phyloP scores from a whole-genome alignment of 1,140 invertebrate species.

The Zaprionus ghesquierei region DNA sequence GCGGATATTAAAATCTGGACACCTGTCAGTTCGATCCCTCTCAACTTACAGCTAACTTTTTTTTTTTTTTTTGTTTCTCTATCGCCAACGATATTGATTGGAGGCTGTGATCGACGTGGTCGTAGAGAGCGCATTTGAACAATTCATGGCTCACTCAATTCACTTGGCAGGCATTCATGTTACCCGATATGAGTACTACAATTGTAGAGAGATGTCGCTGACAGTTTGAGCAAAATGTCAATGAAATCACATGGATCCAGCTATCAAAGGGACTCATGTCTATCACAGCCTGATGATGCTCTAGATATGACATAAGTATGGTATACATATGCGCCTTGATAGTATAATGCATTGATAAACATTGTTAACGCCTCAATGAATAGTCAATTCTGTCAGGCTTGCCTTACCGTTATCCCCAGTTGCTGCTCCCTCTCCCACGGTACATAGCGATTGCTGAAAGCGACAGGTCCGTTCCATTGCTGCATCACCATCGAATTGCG shows the following conservation, averaged over 20 bases:
- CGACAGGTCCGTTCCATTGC: slow-evolving; percentile 89
- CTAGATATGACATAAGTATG: background rate
- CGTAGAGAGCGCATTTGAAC: background rate
- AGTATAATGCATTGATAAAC: background rate
- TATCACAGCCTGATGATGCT: background rate
- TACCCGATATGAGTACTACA: background rate
- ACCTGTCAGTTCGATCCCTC: background rate
- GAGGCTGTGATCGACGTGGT: background rate
- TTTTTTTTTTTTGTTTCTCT: background rate
- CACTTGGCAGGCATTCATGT: background rate
- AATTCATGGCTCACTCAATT: background rate
- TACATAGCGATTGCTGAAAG: slow-evolving; percentile 91
- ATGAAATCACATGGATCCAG: background rate
- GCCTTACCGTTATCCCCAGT: slow-evolving; percentile 69
- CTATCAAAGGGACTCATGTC: background rate
- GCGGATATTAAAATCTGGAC: background rate
- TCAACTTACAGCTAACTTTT: background rate
- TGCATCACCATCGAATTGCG: slow-evolving; percentile 84
- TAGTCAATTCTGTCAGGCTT: background rate
- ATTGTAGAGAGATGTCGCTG: background rate
- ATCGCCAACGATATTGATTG: background rate
- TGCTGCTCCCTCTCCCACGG: slow-evolving; percentile 88
- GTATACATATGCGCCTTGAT: background rate
- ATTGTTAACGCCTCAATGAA: background rate
- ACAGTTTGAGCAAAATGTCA: background rate